These are phyloP conservation scores for Heteromormyrus szaboi DNA, from an alignment of 2,797 vertebrate genomes.

Conservation along the genomic window DNA sequence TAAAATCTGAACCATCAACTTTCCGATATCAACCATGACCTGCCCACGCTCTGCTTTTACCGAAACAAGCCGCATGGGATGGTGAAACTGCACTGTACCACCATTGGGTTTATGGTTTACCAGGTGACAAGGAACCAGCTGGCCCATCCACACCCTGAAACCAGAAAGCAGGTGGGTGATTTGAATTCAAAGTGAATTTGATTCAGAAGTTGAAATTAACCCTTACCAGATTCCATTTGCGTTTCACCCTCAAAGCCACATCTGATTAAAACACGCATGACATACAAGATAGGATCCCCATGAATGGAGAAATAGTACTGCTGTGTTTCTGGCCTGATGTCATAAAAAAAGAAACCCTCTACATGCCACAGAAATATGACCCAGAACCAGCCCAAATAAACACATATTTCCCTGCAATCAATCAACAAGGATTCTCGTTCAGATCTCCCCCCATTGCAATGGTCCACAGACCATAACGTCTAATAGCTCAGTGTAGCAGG, in stretches of 20 bases:
- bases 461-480: slow-evolving; percentile 35
- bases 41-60: neutral
- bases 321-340: neutral
- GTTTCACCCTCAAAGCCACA: neutral
- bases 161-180: neutral
- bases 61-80: neutral
- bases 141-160: neutral
- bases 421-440: slow-evolving; percentile 32
- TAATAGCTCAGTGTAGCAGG: slow-evolving; percentile 27
- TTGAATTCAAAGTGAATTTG: neutral
- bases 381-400: slow-evolving; percentile 20
- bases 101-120: neutral
- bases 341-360: neutral
- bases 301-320: neutral
- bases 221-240: neutral
- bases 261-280: neutral
- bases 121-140: neutral
- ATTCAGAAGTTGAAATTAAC: neutral
- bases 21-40: neutral
- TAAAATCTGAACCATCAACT: neutral
- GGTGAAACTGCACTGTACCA: neutral
- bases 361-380: neutral
- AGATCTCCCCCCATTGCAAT: slow-evolving; percentile 22
- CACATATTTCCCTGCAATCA: slow-evolving; percentile 29
- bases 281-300: neutral